These are phyloP conservation scores for Paramisgurnus dabryanus DNA, from an alignment of 2,113 vertebrate genomes.

Conservation along the genomic window DNA sequence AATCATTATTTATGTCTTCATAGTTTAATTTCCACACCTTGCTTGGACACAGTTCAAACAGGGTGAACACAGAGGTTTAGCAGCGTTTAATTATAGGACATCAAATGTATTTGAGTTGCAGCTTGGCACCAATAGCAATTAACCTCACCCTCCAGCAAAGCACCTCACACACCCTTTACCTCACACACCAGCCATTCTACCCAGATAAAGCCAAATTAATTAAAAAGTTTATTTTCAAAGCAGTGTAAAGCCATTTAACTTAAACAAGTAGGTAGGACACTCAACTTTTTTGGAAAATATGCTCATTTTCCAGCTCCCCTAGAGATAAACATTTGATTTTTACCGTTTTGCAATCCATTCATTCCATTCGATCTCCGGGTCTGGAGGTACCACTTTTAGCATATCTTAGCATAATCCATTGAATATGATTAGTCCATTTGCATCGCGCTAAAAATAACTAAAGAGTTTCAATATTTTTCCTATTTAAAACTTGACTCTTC, in stretches of 20 bases:
- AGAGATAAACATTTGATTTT: too few relatives aligned
- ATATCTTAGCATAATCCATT: too few relatives aligned
- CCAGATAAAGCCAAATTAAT: constrained; percentile 6
- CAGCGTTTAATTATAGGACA: constrained; percentile 7
- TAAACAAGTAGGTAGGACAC: background rate
- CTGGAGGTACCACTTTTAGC: too few relatives aligned
- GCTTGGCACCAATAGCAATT: constrained; percentile 18
- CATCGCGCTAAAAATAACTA: too few relatives aligned
- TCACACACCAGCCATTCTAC: constrained; percentile 7
- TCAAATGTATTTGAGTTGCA: constrained; percentile 7
- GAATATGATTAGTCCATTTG: too few relatives aligned
- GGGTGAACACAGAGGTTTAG: background rate
- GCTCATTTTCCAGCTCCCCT: too few relatives aligned
- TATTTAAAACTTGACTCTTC: too few relatives aligned
- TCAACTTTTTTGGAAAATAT: too few relatives aligned
- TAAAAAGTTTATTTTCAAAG: background rate
- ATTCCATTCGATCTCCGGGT: too few relatives aligned
- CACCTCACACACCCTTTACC: background rate
- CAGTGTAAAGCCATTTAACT: background rate
- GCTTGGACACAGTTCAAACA: constrained; percentile 8
- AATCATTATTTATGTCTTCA: background rate
- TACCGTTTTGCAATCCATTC: too few relatives aligned
- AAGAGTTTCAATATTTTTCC: too few relatives aligned
- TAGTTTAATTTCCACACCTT: background rate
- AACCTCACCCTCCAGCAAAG: constrained; percentile 21